phyloP scores from a whole-genome alignment of 2,888 invertebrate species.

The Drosophila recens region DNA sequence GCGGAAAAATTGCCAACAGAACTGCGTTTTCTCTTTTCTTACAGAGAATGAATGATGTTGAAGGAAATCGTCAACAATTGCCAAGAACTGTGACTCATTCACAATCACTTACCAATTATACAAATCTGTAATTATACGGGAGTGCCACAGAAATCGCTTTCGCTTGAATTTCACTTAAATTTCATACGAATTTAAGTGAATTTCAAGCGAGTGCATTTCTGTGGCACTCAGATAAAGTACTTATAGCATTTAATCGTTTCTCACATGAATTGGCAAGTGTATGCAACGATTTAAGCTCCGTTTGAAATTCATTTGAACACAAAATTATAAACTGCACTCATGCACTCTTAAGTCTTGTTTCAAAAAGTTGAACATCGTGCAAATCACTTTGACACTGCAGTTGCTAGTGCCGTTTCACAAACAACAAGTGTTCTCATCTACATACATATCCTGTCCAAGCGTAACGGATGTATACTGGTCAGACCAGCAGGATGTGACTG shows the following conservation, averaged over 20 bases:
- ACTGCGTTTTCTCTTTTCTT: constrained; percentile 16
- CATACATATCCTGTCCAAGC: not conserved
- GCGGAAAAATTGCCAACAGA: constrained; percentile 19
- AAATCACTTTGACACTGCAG: constrained; percentile 13
- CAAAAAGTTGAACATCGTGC: not conserved
- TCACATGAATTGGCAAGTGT: not conserved
- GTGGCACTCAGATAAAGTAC: no score
- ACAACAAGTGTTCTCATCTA: constrained; percentile 16
- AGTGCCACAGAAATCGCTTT: no score
- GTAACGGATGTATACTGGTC: not conserved
- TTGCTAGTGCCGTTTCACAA: not conserved
- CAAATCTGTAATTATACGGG: not conserved
- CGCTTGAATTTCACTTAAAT: no score
- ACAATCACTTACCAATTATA: constrained; percentile 26
- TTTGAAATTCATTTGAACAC: constrained; percentile 20
- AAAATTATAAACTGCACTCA: constrained; percentile 18
- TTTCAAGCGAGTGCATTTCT: no score
- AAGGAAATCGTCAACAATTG: constrained; percentile 2
- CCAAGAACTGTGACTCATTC: constrained; percentile 17
- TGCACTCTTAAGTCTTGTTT: constrained; percentile 19
- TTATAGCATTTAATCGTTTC: not conserved
- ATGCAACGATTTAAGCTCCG: constrained; percentile 14
- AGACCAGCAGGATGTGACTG: not conserved
- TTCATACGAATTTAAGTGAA: no score
- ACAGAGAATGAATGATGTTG: not conserved